These are phyloP conservation scores for Allolobophora icterica DNA, from an alignment of 2,888 invertebrate species.

Conservation along the genomic window DNA sequence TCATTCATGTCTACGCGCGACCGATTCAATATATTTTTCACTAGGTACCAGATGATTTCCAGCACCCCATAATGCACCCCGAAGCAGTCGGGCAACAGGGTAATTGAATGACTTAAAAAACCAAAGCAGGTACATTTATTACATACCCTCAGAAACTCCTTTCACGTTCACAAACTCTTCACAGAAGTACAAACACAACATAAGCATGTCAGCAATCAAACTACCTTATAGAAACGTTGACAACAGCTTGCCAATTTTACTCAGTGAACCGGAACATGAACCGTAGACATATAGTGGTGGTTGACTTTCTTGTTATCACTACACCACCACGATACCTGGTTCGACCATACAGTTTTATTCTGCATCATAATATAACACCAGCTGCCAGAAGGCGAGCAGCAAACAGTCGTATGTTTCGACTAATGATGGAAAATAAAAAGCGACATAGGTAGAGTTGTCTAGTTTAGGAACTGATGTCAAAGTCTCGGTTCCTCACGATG, in stretches of 20 bases:
- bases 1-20: neutral
- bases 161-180: neutral
- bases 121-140: neutral
- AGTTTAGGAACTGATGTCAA: neutral
- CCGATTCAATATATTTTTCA: neutral
- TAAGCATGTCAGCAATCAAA: neutral
- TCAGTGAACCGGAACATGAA: neutral
- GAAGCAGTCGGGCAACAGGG: too few relatives aligned
- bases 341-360: neutral
- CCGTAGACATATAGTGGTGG: neutral
- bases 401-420: neutral
- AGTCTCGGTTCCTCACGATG: neutral
- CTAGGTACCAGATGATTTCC: neutral
- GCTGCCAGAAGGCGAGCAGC: neutral
- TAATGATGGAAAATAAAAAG: neutral
- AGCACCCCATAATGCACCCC: neutral
- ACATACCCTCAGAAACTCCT: neutral
- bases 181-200: neutral
- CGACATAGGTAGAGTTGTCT: neutral
- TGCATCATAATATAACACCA: neutral
- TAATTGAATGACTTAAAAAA: too few relatives aligned
- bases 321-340: neutral
- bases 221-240: neutral
- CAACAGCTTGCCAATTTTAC: neutral
- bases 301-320: neutral